Evolutionary conservation across 2,113 vertebrate genomes (phyloP).

Genomic region (Sander lucioperca): DNA sequence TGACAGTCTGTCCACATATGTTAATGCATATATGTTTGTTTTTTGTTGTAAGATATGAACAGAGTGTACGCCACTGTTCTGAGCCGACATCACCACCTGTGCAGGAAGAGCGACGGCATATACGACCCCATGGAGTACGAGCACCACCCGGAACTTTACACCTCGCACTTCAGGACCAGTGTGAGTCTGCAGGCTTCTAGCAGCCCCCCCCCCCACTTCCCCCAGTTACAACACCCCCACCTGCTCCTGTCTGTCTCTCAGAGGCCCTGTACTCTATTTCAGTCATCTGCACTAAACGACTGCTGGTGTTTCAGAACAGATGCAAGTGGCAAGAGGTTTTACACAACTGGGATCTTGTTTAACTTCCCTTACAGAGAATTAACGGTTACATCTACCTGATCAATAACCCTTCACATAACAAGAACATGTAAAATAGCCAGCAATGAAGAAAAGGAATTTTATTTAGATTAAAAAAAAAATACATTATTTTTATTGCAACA

Average conservation of each 20-base stretch:
- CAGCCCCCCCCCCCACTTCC: background rate
- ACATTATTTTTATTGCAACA: background rate
- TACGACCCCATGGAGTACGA: conserved; percentile 96
- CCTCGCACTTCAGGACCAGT: conserved; percentile 91
- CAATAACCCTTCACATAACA: background rate
- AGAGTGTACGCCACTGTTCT: conserved; percentile 96
- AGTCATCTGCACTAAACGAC: background rate
- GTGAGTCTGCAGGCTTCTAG: conserved; percentile 82
- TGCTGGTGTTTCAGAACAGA: background rate
- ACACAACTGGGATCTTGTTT: background rate
- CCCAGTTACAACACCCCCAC: background rate
- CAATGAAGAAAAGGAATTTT: background rate
- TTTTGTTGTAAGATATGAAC: conserved; percentile 86
- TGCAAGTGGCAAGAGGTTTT: background rate
- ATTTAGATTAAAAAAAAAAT: background rate
- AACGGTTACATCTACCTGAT: background rate
- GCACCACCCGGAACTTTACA: conserved; percentile 92
- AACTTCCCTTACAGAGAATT: background rate
- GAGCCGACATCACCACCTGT: conserved; percentile 96
- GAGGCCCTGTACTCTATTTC: conserved; percentile 15
- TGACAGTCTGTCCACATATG: background rate
- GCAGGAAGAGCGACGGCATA: conserved; percentile 91
- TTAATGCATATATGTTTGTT: no score
- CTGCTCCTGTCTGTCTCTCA: conserved; percentile 20
- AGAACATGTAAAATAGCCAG: background rate